Percentiles rank a stretch among this genome's conserved stretches.
phyloP scores from a whole-genome alignment of 1,140 invertebrate species.

The Caerostris extrusa region DNA sequence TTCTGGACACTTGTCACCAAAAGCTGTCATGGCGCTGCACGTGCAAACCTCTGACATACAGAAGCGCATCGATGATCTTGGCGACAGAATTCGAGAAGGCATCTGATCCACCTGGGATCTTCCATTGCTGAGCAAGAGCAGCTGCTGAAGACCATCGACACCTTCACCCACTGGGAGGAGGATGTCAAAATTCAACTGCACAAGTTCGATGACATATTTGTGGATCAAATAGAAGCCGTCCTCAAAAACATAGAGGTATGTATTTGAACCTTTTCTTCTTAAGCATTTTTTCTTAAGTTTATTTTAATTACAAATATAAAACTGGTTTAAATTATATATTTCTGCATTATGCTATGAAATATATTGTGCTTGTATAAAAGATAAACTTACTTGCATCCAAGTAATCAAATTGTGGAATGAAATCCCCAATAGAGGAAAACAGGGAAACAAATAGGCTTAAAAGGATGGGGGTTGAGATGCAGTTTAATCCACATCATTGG shows the following conservation, averaged over 20 bases:
- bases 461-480: too few relatives aligned
- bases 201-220: slow-evolving; percentile 89
- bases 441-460: too few relatives aligned
- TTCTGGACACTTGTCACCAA: slow-evolving; percentile 62
- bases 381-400: too few relatives aligned
- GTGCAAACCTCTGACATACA: slow-evolving; percentile 61
- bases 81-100: slow-evolving; percentile 48
- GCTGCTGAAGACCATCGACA: slow-evolving; percentile 89
- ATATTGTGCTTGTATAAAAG: too few relatives aligned
- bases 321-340: too few relatives aligned
- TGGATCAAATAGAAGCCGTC: slow-evolving; percentile 89
- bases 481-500: too few relatives aligned
- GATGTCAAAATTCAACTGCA: slow-evolving; percentile 88
- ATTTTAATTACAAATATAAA: too few relatives aligned
- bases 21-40: slow-evolving; percentile 63
- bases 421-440: too few relatives aligned
- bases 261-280: not conserved
- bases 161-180: slow-evolving; percentile 92
- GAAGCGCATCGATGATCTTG: slow-evolving; percentile 61
- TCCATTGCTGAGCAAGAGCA: slow-evolving; percentile 84
- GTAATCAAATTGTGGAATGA: too few relatives aligned
- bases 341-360: too few relatives aligned
- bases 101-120: slow-evolving; percentile 36
- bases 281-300: not conserved
- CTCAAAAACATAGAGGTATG: slow-evolving; percentile 88